Evolutionary conservation across 2,797 vertebrate genomes (phyloP), one percentile per base, ranked within the genome.

Genomic region (Schizothorax lantsangensis): DNA sequence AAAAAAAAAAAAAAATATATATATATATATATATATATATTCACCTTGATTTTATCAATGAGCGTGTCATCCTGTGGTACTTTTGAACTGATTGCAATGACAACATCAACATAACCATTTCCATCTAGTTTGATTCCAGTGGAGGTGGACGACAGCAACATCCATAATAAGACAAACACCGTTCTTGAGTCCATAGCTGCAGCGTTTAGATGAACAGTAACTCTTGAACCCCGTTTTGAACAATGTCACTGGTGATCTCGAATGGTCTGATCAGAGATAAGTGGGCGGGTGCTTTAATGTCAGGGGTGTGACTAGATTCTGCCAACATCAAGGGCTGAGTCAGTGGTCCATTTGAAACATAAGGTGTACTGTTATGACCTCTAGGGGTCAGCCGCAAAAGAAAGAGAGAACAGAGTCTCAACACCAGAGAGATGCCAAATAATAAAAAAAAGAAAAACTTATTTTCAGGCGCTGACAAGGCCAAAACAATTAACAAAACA

Each of bases 41-140:
- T 40, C 38, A 90, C 90, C 90, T 89, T 38, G 17, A 87, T 85
- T 64, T 83, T 62, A 57, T 66, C 15, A 38, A 89, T 17, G 30
- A 91, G 43, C 0, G 4, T 33, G 40, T 73, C 33, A 21, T 87
- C 62, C 72, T 90, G 57, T 15, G 83, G 66, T 49, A 90, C 83
- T 6, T 8, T 15, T 43, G 87, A 88, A 66, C 87, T 87, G 74
- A 91, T 90, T 3, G 84, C 89, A 59, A 89, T 45, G 4, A 86
- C 47, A 84, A 91, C 21, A 3, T 82, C 81, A 19, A 77, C 87
- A 83, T 89, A 90, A 47, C 90, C 89, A 80, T 91, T 85, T 64
- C 79, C 87, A 8, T 88, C 81, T 57, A 90, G 86, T 52, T 43
- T 79, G 49, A 90, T 90, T 47, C 57, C 84, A 84, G 43, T 49